Evolutionary conservation across 2,888 invertebrate genomes (phyloP).

Genomic region (Gari tellinella): DNA sequence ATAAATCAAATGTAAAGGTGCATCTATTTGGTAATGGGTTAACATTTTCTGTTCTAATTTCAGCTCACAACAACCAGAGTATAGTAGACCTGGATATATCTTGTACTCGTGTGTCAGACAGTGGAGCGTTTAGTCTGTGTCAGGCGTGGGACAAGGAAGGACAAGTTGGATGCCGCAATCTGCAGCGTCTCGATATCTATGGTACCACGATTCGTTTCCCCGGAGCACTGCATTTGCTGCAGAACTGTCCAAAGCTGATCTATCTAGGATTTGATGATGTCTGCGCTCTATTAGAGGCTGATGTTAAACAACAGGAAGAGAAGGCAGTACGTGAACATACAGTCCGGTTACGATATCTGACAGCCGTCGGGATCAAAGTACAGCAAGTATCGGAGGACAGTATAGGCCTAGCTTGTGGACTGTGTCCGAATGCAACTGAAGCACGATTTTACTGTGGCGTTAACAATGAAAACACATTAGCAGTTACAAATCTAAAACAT

Average conservation of each 20-base stretch:
- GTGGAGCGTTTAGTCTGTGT: slow-evolving; percentile 54
- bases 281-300: slow-evolving; percentile 34
- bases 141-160: slow-evolving; percentile 19
- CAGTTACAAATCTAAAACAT: slow-evolving; percentile 28
- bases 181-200: slow-evolving; percentile 27
- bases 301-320: slow-evolving; percentile 10
- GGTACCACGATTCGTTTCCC: slow-evolving; percentile 31
- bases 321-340: neutral
- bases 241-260: slow-evolving; percentile 31
- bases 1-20: no score
- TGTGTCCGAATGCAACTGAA: slow-evolving; percentile 30
- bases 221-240: slow-evolving; percentile 41
- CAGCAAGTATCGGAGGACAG: slow-evolving; percentile 16
- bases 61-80: slow-evolving; percentile 33
- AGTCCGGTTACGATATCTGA: slow-evolving; percentile 28
- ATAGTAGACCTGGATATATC: slow-evolving; percentile 35
- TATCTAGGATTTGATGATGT: slow-evolving; percentile 50
- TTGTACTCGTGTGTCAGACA: slow-evolving; percentile 34
- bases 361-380: slow-evolving; percentile 20
- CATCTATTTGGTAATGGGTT: no score
- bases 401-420: slow-evolving; percentile 24
- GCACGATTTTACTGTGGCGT: slow-evolving; percentile 31
- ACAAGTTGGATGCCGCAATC: slow-evolving; percentile 32
- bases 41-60: neutral
- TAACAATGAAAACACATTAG: slow-evolving; percentile 18